Percentiles rank a stretch among this genome's conserved stretches.
Conservation (phyloP, 2,113 vertebrate species). For the Rhynchopsitta pachyrhyncha region DNA sequence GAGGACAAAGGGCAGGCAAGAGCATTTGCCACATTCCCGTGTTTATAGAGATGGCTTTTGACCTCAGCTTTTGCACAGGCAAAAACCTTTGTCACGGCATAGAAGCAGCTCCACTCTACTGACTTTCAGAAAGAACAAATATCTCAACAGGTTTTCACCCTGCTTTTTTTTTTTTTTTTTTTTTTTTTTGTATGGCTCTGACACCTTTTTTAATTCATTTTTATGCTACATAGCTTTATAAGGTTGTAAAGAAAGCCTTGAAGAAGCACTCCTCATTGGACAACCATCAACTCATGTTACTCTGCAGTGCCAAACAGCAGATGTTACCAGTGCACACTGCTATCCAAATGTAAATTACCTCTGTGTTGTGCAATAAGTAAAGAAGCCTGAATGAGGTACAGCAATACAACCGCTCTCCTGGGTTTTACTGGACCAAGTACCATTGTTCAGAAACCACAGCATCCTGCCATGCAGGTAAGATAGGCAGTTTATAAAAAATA, state of each 20-base stretch:
- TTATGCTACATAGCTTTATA: not conserved
- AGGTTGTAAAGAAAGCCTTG: not conserved
- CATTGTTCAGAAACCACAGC: not conserved
- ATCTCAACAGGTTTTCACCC: not conserved
- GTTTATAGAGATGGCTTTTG: not conserved
- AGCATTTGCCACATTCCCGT: not conserved
- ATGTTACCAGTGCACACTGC: not conserved
- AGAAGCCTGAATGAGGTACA: not conserved
- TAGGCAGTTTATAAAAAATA: not conserved
- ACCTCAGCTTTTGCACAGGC: not conserved
- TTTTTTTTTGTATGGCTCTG: fast-evolving
- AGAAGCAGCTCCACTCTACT: not conserved
- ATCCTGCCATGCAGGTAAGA: not conserved
- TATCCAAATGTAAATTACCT: not conserved
- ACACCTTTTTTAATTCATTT: not conserved
- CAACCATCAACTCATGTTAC: not conserved
- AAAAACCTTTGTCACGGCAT: not conserved
- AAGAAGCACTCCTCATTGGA: not conserved
- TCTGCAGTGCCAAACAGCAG: not conserved
- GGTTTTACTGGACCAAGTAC: not conserved
- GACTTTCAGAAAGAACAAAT: fast-evolving
- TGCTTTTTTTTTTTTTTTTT: too few species aligned
- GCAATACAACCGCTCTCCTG: not conserved
- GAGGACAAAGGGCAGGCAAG: not conserved
- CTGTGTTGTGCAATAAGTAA: not conserved